Percentiles rank a stretch among this genome's conserved stretches.
Evolutionary conservation across 1,140 invertebrate genomes (phyloP).

Genomic region (Sogatella furcifera): DNA sequence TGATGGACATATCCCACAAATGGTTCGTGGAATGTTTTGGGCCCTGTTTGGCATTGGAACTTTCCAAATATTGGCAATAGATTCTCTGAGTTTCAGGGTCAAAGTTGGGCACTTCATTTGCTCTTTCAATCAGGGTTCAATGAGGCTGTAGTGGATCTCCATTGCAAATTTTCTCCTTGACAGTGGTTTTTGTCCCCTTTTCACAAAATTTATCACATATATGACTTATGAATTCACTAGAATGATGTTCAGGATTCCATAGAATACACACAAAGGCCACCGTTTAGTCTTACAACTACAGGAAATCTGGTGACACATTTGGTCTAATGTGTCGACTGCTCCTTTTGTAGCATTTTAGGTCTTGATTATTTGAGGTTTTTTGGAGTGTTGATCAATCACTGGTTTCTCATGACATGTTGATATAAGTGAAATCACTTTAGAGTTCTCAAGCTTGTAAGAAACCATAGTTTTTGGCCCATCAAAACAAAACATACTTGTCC

Average conservation of each 20-base stretch:
- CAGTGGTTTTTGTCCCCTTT: background rate
- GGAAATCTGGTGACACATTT: slow-evolving; percentile 17
- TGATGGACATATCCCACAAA: background rate
- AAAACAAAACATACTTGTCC: slow-evolving; percentile 20
- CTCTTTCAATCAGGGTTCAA: background rate
- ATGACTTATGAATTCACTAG: too few relatives aligned
- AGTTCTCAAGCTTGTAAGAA: slow-evolving; percentile 20
- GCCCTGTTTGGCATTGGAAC: background rate
- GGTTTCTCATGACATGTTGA: slow-evolving; percentile 13
- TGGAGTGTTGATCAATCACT: slow-evolving; percentile 8
- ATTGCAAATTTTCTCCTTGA: background rate
- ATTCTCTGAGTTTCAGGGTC: slow-evolving; percentile 2
- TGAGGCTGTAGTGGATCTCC: background rate
- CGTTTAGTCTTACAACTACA: background rate
- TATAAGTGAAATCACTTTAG: slow-evolving; percentile 15
- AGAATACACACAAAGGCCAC: background rate
- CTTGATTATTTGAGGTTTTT: slow-evolving; percentile 28
- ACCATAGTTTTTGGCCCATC: slow-evolving; percentile 15
- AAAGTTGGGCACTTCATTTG: background rate
- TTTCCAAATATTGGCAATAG: slow-evolving; percentile 3
- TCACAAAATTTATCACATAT: too few relatives aligned
- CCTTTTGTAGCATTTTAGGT: slow-evolving; percentile 30
- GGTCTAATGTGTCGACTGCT: slow-evolving; percentile 30
- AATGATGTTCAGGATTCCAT: too few relatives aligned
- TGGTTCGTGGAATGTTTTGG: background rate